phyloP scores from a whole-genome alignment of 2,113 vertebrate genomes.

The Prochilodus magdalenae region DNA sequence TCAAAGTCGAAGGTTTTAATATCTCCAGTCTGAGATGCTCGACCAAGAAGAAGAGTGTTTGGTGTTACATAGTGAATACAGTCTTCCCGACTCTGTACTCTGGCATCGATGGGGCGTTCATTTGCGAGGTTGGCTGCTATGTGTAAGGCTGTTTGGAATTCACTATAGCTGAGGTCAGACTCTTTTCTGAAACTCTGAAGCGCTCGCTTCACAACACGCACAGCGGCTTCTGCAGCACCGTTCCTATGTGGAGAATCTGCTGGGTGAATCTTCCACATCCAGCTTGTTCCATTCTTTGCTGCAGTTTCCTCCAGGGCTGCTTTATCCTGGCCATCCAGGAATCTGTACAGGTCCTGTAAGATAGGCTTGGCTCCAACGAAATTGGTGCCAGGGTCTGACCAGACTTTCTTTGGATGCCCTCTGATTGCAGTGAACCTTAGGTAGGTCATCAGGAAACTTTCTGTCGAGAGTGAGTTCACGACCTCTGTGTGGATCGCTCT shows the following conservation, averaged over 20 bases:
- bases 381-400: too few species aligned
- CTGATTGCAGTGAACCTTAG: too few species aligned
- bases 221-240: constrained; percentile 56
- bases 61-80: constrained; percentile 49
- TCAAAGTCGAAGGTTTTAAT: constrained; percentile 30
- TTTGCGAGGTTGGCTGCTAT: constrained; percentile 49
- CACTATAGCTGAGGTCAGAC: constrained; percentile 9
- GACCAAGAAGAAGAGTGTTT: constrained; percentile 40
- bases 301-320: neutral
- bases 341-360: neutral
- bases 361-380: neutral
- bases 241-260: constrained; percentile 56
- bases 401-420: too few species aligned
- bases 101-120: constrained; percentile 48
- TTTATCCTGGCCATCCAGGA: constrained; percentile 17
- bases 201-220: constrained; percentile 30
- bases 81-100: constrained; percentile 40
- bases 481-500: too few species aligned
- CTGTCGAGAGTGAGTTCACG: too few species aligned
- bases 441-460: too few species aligned
- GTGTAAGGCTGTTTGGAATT: constrained; percentile 42
- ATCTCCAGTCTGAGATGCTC: constrained; percentile 31
- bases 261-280: constrained; percentile 44
- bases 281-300: constrained; percentile 26
- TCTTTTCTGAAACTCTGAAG: constrained; percentile 37